Percentiles rank a stretch among this genome's conserved stretches.
These are phyloP conservation scores for Cerastis leucographa DNA, from an alignment of 2,888 invertebrate species.

Conservation along the genomic window DNA sequence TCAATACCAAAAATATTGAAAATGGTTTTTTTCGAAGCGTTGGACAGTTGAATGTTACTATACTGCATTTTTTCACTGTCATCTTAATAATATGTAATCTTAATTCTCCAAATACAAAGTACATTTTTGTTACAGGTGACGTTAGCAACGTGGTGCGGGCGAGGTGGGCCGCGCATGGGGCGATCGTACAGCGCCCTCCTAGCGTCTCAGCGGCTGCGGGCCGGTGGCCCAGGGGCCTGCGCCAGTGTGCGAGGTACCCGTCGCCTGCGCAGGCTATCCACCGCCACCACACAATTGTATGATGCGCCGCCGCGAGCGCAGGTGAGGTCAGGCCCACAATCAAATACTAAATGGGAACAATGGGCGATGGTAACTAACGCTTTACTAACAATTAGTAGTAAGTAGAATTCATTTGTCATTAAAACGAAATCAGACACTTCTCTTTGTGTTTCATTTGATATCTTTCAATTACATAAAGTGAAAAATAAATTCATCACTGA, in stretches of 20 bases:
- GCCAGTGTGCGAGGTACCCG: constrained; percentile 75
- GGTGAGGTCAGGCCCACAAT: constrained; percentile 86
- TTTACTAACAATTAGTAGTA: constrained; percentile 46
- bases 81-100: not conserved
- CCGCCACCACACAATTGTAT: constrained; percentile 84
- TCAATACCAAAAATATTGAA: not conserved
- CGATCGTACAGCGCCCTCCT: constrained; percentile 78
- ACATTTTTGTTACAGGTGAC: constrained; percentile 77
- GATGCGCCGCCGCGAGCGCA: constrained; percentile 86
- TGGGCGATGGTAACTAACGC: constrained; percentile 63
- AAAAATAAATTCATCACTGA: not conserved
- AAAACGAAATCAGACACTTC: not conserved
- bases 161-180: constrained; percentile 80
- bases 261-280: constrained; percentile 81
- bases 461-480: not conserved
- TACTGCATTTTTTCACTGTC: not conserved
- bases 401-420: constrained; percentile 12
- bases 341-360: constrained; percentile 64
- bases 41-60: not conserved
- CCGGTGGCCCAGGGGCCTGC: constrained; percentile 70
- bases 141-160: constrained; percentile 83
- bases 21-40: not conserved
- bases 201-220: constrained; percentile 76
- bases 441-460: not conserved
- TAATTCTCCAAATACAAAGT: constrained; percentile 3